Conservation (phyloP, 2,113 vertebrate species). For the Phodopus roborovskii region DNA sequence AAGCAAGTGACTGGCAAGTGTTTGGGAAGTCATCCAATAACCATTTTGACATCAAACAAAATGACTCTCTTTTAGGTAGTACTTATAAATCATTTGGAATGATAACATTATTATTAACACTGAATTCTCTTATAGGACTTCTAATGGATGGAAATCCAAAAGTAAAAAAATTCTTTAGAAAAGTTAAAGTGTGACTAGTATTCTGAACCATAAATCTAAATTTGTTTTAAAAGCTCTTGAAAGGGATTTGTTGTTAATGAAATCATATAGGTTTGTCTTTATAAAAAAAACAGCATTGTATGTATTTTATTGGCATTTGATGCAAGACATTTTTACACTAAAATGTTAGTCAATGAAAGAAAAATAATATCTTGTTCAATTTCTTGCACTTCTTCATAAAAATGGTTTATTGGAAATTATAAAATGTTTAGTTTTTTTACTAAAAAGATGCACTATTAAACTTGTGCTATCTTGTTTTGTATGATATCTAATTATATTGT, state of each 20-base stretch:
- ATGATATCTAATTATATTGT: no score
- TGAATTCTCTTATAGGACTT: background rate
- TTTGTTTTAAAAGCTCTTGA: background rate
- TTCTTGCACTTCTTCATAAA: background rate
- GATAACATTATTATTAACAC: conserved; percentile 12
- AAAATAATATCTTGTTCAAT: background rate
- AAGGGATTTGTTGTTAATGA: background rate
- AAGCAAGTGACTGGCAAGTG: conserved; percentile 44
- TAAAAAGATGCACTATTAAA: background rate
- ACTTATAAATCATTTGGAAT: conserved; percentile 37
- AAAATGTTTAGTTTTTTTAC: background rate
- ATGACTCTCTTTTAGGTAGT: conserved; percentile 19
- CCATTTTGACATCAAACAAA: conserved; percentile 20
- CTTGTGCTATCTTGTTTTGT: background rate
- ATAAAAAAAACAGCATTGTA: background rate
- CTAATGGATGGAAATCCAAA: conserved; percentile 16
- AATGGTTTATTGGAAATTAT: background rate
- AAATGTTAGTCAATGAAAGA: conserved; percentile 37
- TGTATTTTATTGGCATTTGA: background rate
- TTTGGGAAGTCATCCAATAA: conserved; percentile 34
- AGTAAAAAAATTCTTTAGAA: background rate
- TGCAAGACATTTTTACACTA: background rate
- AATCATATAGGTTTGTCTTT: background rate
- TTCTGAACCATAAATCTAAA: background rate
- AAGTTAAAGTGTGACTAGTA: background rate